Percentiles rank a stretch among this genome's conserved stretches.
These are phyloP conservation scores for Acronicta alni DNA, from an alignment of 2,888 invertebrate genomes.

Conservation along the genomic window DNA sequence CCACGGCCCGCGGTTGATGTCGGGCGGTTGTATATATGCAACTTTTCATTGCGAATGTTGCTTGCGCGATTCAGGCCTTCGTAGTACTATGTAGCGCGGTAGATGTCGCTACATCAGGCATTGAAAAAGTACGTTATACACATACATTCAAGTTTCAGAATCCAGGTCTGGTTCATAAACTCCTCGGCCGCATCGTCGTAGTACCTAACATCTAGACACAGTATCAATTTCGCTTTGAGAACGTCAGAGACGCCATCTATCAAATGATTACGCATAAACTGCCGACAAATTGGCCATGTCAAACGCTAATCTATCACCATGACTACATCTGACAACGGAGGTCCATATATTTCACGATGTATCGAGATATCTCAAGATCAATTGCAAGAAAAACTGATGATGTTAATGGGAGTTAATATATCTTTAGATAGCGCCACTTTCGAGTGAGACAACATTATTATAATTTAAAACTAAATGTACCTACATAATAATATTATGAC, in stretches of 20 bases:
- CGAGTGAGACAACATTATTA: not conserved
- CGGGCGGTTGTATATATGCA: too few relatives aligned
- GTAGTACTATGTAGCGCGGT: too few relatives aligned
- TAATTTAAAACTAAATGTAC: not conserved
- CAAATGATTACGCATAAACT: conserved; percentile 47
- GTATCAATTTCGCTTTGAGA: conserved; percentile 5
- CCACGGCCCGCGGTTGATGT: too few relatives aligned
- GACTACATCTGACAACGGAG: conserved; percentile 36
- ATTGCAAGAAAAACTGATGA: conserved; percentile 23
- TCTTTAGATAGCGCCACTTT: not conserved
- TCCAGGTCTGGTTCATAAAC: not conserved
- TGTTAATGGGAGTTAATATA: not conserved
- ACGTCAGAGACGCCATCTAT: conserved; percentile 37
- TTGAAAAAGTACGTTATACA: too few relatives aligned
- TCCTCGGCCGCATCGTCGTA: not conserved
- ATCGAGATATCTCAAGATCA: conserved; percentile 26
- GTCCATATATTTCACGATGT: conserved; percentile 31
- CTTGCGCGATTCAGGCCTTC: too few relatives aligned
- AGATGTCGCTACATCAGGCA: too few relatives aligned
- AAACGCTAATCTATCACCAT: conserved; percentile 45
- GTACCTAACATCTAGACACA: conserved; percentile 11
- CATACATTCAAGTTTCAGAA: too few relatives aligned
- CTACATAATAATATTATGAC: too few relatives aligned
- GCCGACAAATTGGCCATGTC: conserved; percentile 50
- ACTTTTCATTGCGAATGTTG: too few relatives aligned